phyloP scores from a whole-genome alignment of 2,797 vertebrate genomes.

The Pelodytes ibericus region DNA sequence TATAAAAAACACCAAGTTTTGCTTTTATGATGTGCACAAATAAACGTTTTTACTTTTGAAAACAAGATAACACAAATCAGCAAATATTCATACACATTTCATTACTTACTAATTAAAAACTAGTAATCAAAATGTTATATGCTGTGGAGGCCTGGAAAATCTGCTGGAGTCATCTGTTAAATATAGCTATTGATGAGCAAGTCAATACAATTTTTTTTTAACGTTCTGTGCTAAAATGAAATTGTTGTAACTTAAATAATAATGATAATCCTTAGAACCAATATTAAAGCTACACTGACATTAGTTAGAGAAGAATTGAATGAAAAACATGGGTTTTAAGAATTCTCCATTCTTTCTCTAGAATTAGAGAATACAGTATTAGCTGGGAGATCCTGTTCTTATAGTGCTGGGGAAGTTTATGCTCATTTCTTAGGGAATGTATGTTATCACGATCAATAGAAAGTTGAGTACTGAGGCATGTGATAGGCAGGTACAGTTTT shows the following conservation, averaged over 20 bases:
- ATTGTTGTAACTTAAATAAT: background rate
- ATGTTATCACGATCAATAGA: no score
- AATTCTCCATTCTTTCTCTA: background rate
- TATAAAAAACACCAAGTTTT: background rate
- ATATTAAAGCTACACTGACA: background rate
- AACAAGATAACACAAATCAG: slow-evolving; percentile 42
- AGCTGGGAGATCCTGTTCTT: background rate
- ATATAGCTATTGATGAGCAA: slow-evolving; percentile 19
- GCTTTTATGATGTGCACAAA: slow-evolving; percentile 1
- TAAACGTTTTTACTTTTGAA: slow-evolving; percentile 34
- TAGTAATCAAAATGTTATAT: slow-evolving; percentile 38
- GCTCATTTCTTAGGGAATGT: no score
- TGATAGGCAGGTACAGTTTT: no score
- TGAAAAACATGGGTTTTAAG: background rate
- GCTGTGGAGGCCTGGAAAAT: slow-evolving; percentile 14
- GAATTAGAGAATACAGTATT: background rate
- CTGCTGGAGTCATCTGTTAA: slow-evolving; percentile 23
- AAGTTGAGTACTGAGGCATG: no score
- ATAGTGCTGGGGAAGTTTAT: no score
- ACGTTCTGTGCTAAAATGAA: background rate
- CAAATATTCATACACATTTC: slow-evolving; percentile 36
- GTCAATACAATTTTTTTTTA: slow-evolving; percentile 37
- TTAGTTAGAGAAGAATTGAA: background rate
- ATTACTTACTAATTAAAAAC: slow-evolving; percentile 40
- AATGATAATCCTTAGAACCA: background rate